phyloP scores from a whole-genome alignment of 2,797 vertebrate species.

The Hemibagrus guttatus region DNA sequence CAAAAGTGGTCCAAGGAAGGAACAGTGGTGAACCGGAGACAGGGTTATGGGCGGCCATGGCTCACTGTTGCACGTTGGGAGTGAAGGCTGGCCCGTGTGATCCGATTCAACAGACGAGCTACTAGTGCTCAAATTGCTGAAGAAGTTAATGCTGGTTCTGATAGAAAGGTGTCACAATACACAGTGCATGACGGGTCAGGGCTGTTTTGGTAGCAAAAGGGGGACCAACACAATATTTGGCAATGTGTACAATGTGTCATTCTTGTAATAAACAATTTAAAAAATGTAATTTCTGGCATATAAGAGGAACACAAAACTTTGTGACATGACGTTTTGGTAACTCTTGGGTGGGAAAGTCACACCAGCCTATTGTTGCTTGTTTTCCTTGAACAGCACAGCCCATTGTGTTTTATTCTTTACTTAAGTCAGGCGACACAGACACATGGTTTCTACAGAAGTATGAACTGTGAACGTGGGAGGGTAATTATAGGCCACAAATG shows the following conservation, averaged over 20 bases:
- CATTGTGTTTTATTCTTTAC: not conserved
- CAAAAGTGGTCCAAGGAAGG: no score
- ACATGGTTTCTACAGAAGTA: not conserved
- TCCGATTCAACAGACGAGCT: no score
- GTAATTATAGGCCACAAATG: slow-evolving; percentile 19
- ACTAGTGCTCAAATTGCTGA: no score
- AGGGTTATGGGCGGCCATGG: no score
- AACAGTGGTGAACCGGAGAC: no score
- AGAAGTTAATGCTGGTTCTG: no score
- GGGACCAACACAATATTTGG: no score
- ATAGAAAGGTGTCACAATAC: no score
- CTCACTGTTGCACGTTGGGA: no score
- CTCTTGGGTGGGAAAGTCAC: not conserved
- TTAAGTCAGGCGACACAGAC: not conserved
- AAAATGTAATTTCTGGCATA: not conserved
- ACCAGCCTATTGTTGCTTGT: not conserved
- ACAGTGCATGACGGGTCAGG: no score
- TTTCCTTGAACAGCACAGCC: not conserved
- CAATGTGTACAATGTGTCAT: not conserved
- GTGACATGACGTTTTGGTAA: not conserved
- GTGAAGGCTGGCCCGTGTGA: no score
- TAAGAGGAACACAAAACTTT: not conserved
- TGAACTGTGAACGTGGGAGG: not conserved
- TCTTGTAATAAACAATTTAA: not conserved
- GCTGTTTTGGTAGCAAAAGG: no score